Percentiles rank a stretch among this genome's conserved stretches.
These are phyloP conservation scores for Julus scandinavius DNA, from an alignment of 2,888 invertebrate species.

Conservation along the genomic window DNA sequence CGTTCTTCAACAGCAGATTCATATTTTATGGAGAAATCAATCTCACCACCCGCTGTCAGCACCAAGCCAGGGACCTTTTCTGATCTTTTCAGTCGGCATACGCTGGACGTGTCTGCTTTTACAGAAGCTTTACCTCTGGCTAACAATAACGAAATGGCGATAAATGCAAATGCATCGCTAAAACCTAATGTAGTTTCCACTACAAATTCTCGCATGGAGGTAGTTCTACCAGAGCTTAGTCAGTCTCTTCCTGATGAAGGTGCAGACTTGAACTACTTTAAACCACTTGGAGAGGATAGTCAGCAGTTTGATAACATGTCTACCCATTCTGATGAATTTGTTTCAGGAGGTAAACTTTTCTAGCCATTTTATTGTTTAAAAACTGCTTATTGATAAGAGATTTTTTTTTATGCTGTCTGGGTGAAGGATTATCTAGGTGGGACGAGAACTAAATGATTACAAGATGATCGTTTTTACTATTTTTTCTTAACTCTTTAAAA, in stretches of 20 bases:
- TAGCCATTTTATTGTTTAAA: background rate
- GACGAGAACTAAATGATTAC: background rate
- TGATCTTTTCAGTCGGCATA: slow-evolving; percentile 16
- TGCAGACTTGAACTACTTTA: background rate
- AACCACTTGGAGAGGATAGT: background rate
- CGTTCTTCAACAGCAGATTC: slow-evolving; percentile 37
- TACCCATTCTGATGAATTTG: background rate
- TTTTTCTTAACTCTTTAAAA: background rate
- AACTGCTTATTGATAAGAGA: background rate
- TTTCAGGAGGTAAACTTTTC: slow-evolving; percentile 30
- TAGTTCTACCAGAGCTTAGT: background rate
- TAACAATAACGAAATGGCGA: no score
- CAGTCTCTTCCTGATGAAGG: background rate
- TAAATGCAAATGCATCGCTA: no score
- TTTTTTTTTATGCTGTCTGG: background rate
- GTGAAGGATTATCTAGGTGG: background rate
- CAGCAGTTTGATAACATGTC: background rate
- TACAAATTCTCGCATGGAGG: background rate
- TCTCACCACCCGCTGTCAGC: background rate
- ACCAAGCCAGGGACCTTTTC: slow-evolving; percentile 26
- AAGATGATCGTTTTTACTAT: no score
- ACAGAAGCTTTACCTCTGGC: background rate
- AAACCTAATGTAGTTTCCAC: background rate
- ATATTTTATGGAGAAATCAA: background rate
- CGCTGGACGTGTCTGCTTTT: slow-evolving; percentile 19